Conservation (phyloP, 2,113 vertebrate species). For the Podocnemis expansa region DNA sequence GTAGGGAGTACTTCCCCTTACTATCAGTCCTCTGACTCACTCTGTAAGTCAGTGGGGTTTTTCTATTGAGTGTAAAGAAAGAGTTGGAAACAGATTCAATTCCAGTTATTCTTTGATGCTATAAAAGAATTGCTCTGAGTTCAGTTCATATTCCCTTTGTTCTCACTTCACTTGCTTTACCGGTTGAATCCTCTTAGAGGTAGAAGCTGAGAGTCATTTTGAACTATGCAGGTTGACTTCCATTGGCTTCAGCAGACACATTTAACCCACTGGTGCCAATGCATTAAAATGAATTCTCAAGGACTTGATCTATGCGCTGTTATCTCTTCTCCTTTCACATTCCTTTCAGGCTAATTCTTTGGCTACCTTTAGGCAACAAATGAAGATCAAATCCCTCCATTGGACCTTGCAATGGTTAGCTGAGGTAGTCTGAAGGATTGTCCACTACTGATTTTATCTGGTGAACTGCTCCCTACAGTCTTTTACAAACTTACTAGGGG, state of each 20-base stretch:
- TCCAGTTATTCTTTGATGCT: neutral
- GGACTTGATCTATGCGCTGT: neutral
- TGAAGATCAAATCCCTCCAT: neutral
- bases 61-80: neutral
- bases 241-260: neutral
- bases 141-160: neutral
- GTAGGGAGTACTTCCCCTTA: neutral
- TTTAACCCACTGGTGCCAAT: neutral
- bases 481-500: neutral
- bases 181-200: neutral
- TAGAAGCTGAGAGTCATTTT: neutral
- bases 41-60: neutral
- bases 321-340: neutral
- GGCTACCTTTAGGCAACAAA: neutral
- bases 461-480: neutral
- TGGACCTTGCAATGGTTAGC: neutral
- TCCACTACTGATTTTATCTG: neutral
- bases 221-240: neutral
- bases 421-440: slow-evolving; percentile 56
- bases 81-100: neutral
- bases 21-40: neutral
- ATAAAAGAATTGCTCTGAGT: neutral
- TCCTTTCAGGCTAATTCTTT: neutral
- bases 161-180: neutral
- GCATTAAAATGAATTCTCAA: neutral